phyloP scores from a whole-genome alignment of 2,113 vertebrate genomes.

The Prionailurus viverrinus region DNA sequence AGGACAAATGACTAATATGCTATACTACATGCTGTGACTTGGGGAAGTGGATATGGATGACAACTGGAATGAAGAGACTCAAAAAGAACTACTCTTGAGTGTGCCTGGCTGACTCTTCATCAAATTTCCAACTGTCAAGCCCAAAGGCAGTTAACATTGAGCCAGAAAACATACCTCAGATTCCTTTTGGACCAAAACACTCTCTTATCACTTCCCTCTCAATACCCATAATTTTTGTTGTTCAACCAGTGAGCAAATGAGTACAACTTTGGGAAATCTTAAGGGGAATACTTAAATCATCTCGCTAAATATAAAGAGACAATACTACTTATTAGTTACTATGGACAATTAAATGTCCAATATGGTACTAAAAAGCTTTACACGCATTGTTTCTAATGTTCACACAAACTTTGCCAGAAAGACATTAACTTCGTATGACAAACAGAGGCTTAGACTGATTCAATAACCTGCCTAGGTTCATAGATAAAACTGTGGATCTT shows the following conservation, averaged over 20 bases:
- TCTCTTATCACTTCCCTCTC: background rate
- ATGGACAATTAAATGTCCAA: background rate
- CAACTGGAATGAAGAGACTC: background rate
- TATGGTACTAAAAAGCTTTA: background rate
- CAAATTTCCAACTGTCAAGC: background rate
- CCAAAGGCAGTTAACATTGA: background rate
- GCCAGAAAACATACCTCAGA: constrained; percentile 1
- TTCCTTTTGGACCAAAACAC: constrained; percentile 23
- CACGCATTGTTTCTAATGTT: background rate
- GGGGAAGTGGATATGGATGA: background rate
- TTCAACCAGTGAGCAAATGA: constrained; percentile 25
- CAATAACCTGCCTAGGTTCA: constrained; percentile 41
- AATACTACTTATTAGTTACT: constrained; percentile 36
- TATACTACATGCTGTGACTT: background rate
- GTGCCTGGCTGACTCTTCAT: background rate
- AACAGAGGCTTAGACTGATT: constrained; percentile 2
- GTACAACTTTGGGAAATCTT: constrained; percentile 1
- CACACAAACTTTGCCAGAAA: constrained; percentile 15
- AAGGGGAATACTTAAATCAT: constrained; percentile 14
- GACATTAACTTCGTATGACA: constrained; percentile 31
- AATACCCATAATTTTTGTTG: background rate
- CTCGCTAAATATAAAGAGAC: constrained; percentile 43
- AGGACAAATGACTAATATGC: background rate
- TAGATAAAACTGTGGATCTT: constrained; percentile 31
- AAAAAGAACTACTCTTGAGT: background rate